A percentile compares a stretch with the other conserved stretches of the same genome.
These are phyloP conservation scores for Grallaria varia DNA, from an alignment of 2,113 vertebrate species.

Conservation along the genomic window DNA sequence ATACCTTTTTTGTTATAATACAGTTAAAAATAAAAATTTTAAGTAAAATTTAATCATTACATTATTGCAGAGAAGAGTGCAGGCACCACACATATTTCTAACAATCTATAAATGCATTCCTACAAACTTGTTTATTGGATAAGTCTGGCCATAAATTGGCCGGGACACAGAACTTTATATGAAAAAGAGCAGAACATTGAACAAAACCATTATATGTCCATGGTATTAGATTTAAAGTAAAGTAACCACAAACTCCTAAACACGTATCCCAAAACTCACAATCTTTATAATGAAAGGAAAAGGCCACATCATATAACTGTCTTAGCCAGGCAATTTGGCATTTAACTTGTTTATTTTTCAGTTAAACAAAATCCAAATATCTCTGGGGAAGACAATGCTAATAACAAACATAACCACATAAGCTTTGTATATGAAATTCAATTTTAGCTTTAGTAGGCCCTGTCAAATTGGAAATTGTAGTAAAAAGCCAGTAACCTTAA, in stretches of 20 bases:
- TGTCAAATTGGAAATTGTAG: constrained; percentile 61
- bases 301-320: constrained; percentile 62
- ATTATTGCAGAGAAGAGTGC: constrained; percentile 2
- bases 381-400: constrained; percentile 63
- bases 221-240: constrained; percentile 52
- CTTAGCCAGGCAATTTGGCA: constrained; percentile 13
- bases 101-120: constrained; percentile 63
- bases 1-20: not conserved
- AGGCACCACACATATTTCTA: constrained; percentile 60
- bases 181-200: constrained; percentile 46
- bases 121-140: constrained; percentile 66
- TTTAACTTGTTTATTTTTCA: constrained; percentile 69
- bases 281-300: constrained; percentile 55
- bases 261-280: constrained; percentile 48
- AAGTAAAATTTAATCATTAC: constrained; percentile 14
- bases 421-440: constrained; percentile 60
- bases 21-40: not conserved
- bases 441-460: constrained; percentile 60
- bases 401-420: constrained; percentile 62
- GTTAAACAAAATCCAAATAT: constrained; percentile 67
- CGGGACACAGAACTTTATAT: constrained; percentile 56
- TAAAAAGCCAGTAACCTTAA: constrained; percentile 60
- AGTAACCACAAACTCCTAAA: constrained; percentile 52
- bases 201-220: constrained; percentile 23
- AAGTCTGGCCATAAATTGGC: constrained; percentile 54